Evolutionary conservation across 2,888 invertebrate species (phyloP).

Genomic region (Arctia plantaginis): DNA sequence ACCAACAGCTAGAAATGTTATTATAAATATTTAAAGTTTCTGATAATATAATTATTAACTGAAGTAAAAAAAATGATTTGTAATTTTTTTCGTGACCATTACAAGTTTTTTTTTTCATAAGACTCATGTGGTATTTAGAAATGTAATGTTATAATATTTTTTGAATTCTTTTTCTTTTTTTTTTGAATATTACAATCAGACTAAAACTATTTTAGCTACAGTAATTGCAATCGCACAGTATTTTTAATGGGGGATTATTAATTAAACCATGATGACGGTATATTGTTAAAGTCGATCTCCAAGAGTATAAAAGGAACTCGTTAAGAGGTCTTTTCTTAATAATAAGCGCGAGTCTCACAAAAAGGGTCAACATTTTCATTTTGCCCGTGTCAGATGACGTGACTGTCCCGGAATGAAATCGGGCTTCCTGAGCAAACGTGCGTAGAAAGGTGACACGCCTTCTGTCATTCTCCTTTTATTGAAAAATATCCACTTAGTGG

Average conservation of each 20-base stretch:
- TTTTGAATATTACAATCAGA: background rate
- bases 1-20: too few relatives aligned
- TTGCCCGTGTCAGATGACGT: constrained; percentile 65
- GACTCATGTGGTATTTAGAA: too few relatives aligned
- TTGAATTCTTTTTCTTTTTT: background rate
- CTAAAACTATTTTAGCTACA: constrained; percentile 8
- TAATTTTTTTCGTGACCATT: too few relatives aligned
- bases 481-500: constrained; percentile 50
- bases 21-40: too few relatives aligned
- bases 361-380: constrained; percentile 73
- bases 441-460: constrained; percentile 61
- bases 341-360: constrained; percentile 66
- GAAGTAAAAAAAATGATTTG: too few relatives aligned
- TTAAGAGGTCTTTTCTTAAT: constrained; percentile 72
- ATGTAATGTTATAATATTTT: too few relatives aligned
- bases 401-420: constrained; percentile 62
- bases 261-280: constrained; percentile 63
- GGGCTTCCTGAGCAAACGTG: constrained; percentile 55
- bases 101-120: too few relatives aligned
- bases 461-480: constrained; percentile 59
- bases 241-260: constrained; percentile 58
- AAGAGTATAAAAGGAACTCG: constrained; percentile 72
- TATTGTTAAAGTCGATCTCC: constrained; percentile 71
- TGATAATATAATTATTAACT: too few relatives aligned
- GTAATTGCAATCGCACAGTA: constrained; percentile 27